Evolutionary conservation across 2,888 invertebrate genomes (phyloP), one percentile per base, ranked within the genome.

Genomic region (Drosophila subsilvestris): DNA sequence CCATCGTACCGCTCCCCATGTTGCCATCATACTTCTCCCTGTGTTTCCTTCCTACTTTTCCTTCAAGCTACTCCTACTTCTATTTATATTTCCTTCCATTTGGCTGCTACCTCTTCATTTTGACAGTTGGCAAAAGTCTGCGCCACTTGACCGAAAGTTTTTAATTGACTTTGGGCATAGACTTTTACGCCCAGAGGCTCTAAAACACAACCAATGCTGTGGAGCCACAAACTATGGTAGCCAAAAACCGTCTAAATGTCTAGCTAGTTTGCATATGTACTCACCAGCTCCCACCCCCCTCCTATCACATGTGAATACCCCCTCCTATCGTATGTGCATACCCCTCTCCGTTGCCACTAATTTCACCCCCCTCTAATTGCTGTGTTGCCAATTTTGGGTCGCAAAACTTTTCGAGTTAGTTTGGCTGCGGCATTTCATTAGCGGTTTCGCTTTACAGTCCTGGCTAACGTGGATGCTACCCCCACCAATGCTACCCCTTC

Each of bases 91-190:
- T 22, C 22, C 7, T 6, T 7, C 14, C 6, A 5, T 18, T 17
- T 14, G 8, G 8, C 18, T 14, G 12, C 29, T 12, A 12, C 6
- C 7, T 29, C 12, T 17, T n/a, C 32, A 37, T 37, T 37, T 49
- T 17, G 9, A 12, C 29, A 42, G 32, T 68, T 57, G 69, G 68
- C 66, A 54, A 20, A 37, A 47, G 45, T 50, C 44, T 53, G 32
- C 61, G 66, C 45, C 73, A 86, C 77, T 88, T 84, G 75, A 74
- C 85, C 75, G 32, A 88, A 81, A 85, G 63, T 88, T 88, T 88
- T 84, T 85, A 85, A 85, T 85, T 88, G 85, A 80, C 78, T 85
- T 77, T 73, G 65, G 71, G 73, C 71, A 68, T 49, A 22, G 68
- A 74, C 71, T 80, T 79, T 54, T 58, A 50, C 60, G 62, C 22